phyloP scores from a whole-genome alignment of 2,888 invertebrate genomes.

The Salticus scenicus region DNA sequence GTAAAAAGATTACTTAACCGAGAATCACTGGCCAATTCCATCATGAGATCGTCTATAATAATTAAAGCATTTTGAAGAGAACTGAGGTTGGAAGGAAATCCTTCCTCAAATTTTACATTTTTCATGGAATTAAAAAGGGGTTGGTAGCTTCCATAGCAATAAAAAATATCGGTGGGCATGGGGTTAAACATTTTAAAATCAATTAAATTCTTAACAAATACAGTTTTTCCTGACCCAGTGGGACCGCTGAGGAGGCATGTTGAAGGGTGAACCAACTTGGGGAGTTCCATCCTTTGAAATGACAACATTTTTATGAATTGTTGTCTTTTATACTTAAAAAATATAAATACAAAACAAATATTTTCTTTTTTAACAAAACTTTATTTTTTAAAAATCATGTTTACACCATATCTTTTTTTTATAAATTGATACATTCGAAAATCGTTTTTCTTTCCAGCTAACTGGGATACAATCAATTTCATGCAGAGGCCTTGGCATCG shows the following conservation, averaged over 20 bases:
- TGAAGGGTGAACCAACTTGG: not conserved
- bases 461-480: constrained; percentile 11
- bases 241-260: not conserved
- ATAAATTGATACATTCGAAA: constrained; percentile 27
- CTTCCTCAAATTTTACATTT: constrained; percentile 24
- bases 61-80: not conserved
- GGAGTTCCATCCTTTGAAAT: constrained; percentile 7
- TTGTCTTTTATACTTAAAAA: not conserved
- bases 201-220: not conserved
- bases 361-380: too few relatives aligned
- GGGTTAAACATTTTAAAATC: not conserved
- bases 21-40: not conserved
- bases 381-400: constrained; percentile 24
- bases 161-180: constrained; percentile 16
- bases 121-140: constrained; percentile 19
- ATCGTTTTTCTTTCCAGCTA: constrained; percentile 21
- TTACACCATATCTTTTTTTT: constrained; percentile 32
- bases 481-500: constrained; percentile 25
- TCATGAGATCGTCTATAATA: constrained; percentile 27
- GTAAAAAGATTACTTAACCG: constrained; percentile 28
- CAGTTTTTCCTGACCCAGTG: not conserved
- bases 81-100: not conserved
- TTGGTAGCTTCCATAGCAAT: constrained; percentile 13
- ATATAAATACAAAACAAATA: too few relatives aligned
- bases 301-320: not conserved